Evolutionary conservation across 2,888 invertebrate genomes (phyloP).

Genomic region (Crepidodera aurea): DNA sequence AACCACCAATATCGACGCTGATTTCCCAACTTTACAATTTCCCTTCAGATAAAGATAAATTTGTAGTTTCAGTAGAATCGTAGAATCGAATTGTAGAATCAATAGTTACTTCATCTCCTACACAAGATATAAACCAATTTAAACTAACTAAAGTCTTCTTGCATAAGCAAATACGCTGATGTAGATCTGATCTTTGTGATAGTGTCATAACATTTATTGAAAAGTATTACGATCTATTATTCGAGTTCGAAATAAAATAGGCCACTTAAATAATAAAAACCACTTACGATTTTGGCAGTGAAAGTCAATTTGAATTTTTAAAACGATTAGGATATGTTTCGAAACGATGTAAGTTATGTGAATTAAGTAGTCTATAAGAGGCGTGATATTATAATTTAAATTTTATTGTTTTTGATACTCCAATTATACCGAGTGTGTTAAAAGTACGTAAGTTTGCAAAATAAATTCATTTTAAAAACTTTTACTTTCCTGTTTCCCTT

Average conservation of each 20-base stretch:
- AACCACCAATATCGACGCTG: too few relatives aligned
- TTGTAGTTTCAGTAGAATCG: too few relatives aligned
- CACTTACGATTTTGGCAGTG: not conserved
- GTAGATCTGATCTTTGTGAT: not conserved
- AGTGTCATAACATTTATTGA: constrained; percentile 2
- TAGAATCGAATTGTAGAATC: too few relatives aligned
- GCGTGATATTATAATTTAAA: not conserved
- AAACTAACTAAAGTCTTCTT: not conserved
- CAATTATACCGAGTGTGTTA: not conserved
- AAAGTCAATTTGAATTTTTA: not conserved
- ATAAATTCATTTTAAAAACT: too few relatives aligned
- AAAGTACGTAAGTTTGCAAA: too few relatives aligned
- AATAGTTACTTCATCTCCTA: not conserved
- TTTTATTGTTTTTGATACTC: not conserved
- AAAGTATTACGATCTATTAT: not conserved
- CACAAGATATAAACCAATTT: not conserved
- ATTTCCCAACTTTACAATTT: too few relatives aligned
- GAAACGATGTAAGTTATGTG: not conserved
- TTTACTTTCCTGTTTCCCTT: too few relatives aligned
- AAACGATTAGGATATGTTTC: not conserved
- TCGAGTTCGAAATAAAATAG: not conserved
- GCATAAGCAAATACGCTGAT: not conserved
- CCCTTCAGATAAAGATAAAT: too few relatives aligned
- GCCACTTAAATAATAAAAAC: not conserved
- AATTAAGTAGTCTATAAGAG: not conserved